Conservation (phyloP, 2,888 invertebrate genomes). For the Nesidiocoris tenuis region DNA sequence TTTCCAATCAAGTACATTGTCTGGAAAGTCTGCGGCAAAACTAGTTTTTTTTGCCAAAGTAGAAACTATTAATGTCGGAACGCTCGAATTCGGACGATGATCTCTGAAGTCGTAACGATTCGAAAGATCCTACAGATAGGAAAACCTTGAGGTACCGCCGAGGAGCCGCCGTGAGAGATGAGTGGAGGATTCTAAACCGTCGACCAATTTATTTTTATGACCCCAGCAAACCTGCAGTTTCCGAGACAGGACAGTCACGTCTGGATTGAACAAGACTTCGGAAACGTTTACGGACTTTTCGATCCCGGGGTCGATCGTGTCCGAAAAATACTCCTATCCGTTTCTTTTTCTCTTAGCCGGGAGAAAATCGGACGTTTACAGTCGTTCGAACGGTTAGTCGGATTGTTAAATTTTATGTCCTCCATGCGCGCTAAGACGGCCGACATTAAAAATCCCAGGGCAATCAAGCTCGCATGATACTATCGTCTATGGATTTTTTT, state of each 20-base stretch:
- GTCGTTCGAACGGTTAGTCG: constrained; percentile 10
- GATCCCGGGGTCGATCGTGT: constrained; percentile 1
- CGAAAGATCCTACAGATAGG: no score
- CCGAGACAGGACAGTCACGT: background rate
- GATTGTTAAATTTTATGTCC: background rate
- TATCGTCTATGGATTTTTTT: no score
- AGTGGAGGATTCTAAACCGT: constrained; percentile 17
- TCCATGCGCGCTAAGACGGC: no score
- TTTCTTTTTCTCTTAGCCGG: constrained; percentile 19
- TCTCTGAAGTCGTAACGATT: no score
- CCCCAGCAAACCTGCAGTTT: constrained; percentile 9
- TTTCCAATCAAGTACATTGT: no score
- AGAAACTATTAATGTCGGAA: no score
- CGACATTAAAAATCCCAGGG: no score
- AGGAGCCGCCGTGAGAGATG: background rate
- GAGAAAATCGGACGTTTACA: constrained; percentile 17
- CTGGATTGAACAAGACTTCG: background rate
- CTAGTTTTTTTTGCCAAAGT: no score
- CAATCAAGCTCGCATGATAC: no score
- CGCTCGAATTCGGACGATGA: no score
- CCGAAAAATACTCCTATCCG: background rate
- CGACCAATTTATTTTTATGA: constrained; percentile 33
- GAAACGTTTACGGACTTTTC: background rate
- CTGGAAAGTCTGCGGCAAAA: no score
- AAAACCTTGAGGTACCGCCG: no score